phyloP scores from a whole-genome alignment of 2,113 vertebrate species.

The Felis chaus region DNA sequence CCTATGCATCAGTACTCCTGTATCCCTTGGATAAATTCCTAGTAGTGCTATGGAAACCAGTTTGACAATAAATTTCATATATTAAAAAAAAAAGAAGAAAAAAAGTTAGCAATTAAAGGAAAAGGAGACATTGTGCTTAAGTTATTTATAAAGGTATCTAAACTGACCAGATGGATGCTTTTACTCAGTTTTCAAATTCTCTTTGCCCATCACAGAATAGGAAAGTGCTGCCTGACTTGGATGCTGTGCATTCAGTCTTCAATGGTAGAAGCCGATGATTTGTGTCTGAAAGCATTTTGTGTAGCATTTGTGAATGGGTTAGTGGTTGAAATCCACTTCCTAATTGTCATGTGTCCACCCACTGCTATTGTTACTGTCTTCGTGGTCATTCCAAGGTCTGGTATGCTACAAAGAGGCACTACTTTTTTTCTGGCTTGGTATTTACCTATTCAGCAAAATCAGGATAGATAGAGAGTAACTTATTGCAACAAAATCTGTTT shows the following conservation, averaged over 20 bases:
- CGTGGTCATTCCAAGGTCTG: constrained; percentile 35
- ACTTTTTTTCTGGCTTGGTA: not conserved
- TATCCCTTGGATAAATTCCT: too few species aligned
- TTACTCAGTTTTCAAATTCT: not conserved
- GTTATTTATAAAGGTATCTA: not conserved
- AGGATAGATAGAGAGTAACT: not conserved
- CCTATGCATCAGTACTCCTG: too few species aligned
- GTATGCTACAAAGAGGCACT: not conserved
- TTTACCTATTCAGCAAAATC: constrained; percentile 29
- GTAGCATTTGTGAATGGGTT: constrained; percentile 57
- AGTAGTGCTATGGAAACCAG: too few species aligned
- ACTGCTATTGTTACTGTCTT: constrained; percentile 60
- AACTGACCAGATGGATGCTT: not conserved
- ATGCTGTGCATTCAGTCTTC: not conserved
- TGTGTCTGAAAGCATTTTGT: not conserved
- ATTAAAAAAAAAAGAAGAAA: too few species aligned
- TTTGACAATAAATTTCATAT: too few species aligned
- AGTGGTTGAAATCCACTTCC: constrained; percentile 75
- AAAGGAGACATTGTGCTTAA: not conserved
- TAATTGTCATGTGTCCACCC: constrained; percentile 66
- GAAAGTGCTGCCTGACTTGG: not conserved
- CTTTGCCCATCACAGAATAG: not conserved
- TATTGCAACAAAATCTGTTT: not conserved
- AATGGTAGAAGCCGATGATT: not conserved
- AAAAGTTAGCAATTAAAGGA: not conserved